phyloP scores from a whole-genome alignment of 2,797 vertebrate genomes.

The Perodicticus potto region DNA sequence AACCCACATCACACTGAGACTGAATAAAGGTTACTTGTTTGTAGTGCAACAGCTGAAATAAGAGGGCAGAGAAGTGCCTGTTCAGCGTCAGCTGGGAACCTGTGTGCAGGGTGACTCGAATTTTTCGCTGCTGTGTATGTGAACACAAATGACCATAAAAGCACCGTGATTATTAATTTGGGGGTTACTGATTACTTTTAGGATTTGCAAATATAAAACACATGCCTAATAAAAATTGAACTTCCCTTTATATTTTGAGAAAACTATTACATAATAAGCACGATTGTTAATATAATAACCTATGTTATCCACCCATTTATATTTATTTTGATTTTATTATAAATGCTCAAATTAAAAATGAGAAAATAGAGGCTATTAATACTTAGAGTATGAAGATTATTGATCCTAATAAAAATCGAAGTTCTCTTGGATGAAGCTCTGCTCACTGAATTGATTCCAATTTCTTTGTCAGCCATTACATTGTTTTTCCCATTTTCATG shows the following conservation, averaged over 20 bases:
- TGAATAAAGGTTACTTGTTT: background rate
- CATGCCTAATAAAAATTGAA: background rate
- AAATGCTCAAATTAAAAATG: slow-evolving; percentile 31
- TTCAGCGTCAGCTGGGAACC: background rate
- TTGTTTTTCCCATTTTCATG: background rate
- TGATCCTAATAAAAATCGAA: background rate
- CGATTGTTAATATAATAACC: slow-evolving; percentile 60
- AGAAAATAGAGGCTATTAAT: background rate
- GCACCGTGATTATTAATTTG: background rate
- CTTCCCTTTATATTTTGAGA: background rate
- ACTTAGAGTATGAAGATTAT: slow-evolving; percentile 1
- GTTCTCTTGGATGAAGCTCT: background rate
- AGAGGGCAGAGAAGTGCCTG: background rate
- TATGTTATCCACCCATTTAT: slow-evolving; percentile 28
- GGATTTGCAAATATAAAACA: background rate
- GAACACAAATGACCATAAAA: background rate
- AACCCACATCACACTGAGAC: background rate
- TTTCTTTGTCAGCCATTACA: background rate
- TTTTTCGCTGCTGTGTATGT: background rate
- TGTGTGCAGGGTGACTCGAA: background rate
- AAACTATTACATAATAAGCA: slow-evolving; percentile 1
- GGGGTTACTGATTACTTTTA: background rate
- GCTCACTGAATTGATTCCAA: background rate
- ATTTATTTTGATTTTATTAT: slow-evolving; percentile 68
- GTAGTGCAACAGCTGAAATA: background rate